Conservation (phyloP, 2,113 vertebrate species). For the Centropristis striata region DNA sequence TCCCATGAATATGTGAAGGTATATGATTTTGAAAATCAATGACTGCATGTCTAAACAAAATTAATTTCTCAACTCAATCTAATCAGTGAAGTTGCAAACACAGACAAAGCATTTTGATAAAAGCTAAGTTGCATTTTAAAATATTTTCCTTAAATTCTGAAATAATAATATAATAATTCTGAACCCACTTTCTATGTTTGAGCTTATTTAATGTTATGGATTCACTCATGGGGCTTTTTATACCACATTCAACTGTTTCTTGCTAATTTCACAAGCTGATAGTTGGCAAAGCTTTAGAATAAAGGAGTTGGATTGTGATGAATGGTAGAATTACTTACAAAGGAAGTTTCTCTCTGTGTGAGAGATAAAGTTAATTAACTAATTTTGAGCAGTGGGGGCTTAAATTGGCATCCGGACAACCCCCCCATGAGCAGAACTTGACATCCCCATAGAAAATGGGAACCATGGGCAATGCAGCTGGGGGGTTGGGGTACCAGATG, state of each 20-base stretch:
- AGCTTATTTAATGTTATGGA: constrained; percentile 38
- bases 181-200: constrained; percentile 22
- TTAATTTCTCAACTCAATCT: neutral
- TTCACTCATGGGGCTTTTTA: constrained; percentile 39
- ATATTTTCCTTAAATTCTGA: constrained; percentile 21
- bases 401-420: constrained; percentile 61
- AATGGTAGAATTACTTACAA: constrained; percentile 70
- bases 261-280: constrained; percentile 65
- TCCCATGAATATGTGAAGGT: constrained; percentile 12
- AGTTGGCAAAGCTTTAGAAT: constrained; percentile 65
- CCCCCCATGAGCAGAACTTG: constrained; percentile 44
- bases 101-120: constrained; percentile 8
- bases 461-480: constrained; percentile 59
- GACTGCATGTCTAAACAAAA: constrained; percentile 22
- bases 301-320: constrained; percentile 62
- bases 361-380: constrained; percentile 79
- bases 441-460: constrained; percentile 68
- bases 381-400: constrained; percentile 68
- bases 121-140: constrained; percentile 20
- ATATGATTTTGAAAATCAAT: constrained; percentile 24
- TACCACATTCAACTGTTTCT: constrained; percentile 45
- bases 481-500: constrained; percentile 74
- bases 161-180: constrained; percentile 3
- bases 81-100: constrained; percentile 22
- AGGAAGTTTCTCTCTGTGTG: constrained; percentile 63